A percentile compares a stretch with the other conserved stretches of the same genome.
Evolutionary conservation across 2,888 invertebrate species (phyloP).

Genomic region (Aelia acuminata): DNA sequence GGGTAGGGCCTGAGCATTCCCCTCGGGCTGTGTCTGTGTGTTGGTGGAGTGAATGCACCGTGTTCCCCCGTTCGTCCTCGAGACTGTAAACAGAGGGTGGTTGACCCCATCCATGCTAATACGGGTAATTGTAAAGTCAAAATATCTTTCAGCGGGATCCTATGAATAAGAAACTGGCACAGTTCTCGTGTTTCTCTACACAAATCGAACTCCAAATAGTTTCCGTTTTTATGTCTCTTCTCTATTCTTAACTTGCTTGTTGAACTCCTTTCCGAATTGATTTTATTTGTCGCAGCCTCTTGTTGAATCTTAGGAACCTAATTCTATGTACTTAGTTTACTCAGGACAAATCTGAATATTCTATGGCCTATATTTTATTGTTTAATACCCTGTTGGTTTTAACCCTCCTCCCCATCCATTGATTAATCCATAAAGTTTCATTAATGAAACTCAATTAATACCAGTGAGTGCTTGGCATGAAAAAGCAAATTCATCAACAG

Average conservation of each 20-base stretch:
- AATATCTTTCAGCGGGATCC: background rate
- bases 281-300: background rate
- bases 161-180: conserved; percentile 20
- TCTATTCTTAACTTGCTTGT: background rate
- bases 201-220: background rate
- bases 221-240: background rate
- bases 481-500: no score
- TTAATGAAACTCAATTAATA: no score
- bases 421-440: no score
- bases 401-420: no score
- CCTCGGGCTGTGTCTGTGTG: background rate
- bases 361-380: no score
- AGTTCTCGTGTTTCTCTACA: background rate
- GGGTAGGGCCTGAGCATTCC: background rate
- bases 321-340: background rate
- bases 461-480: no score
- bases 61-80: background rate
- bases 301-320: no score
- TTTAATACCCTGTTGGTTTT: no score
- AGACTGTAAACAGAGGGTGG: conserved; percentile 26
- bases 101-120: background rate
- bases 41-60: background rate
- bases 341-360: background rate
- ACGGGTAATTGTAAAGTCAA: conserved; percentile 39
- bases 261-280: background rate